phyloP scores from a whole-genome alignment of 2,888 invertebrate species.

The Caenorhabditis sp. region DNA sequence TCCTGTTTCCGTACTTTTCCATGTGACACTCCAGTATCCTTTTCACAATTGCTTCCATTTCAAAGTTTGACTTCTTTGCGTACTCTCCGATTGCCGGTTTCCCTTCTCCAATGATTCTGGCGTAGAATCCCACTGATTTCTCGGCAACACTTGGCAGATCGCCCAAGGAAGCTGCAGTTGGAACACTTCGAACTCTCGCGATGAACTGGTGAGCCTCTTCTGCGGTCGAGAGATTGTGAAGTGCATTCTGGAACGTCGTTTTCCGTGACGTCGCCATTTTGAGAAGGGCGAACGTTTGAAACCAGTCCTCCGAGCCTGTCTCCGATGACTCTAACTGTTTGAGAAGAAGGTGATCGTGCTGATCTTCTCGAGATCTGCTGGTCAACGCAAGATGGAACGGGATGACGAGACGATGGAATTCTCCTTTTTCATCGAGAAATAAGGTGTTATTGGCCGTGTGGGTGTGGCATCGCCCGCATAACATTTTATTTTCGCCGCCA shows the following conservation, averaged over 20 bases:
- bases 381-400: conserved; percentile 74
- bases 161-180: conserved; percentile 24
- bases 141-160: conserved; percentile 13
- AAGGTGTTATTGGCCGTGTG: conserved; percentile 34
- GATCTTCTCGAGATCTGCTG: conserved; percentile 56
- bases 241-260: conserved; percentile 29
- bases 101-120: conserved; percentile 21
- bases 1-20: conserved; percentile 8
- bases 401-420: conserved; percentile 59
- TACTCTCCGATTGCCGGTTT: conserved; percentile 4
- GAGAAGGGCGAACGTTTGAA: conserved; percentile 16
- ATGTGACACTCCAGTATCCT: conserved; percentile 42
- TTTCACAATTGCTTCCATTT: conserved; percentile 32
- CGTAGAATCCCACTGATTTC: conserved; percentile 34
- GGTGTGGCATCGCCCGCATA: conserved; percentile 44
- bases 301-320: conserved; percentile 18
- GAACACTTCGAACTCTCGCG: conserved; percentile 18
- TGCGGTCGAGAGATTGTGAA: conserved; percentile 10
- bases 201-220: conserved; percentile 38
- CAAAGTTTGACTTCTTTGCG: conserved; percentile 17
- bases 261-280: conserved; percentile 36
- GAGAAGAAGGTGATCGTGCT: conserved; percentile 73
- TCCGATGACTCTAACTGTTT: conserved; percentile 44
- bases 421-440: conserved; percentile 57
- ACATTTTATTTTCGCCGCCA: conserved; percentile 52